phyloP scores from a whole-genome alignment of 2,797 vertebrate genomes.

The Lacerta bilineata region DNA sequence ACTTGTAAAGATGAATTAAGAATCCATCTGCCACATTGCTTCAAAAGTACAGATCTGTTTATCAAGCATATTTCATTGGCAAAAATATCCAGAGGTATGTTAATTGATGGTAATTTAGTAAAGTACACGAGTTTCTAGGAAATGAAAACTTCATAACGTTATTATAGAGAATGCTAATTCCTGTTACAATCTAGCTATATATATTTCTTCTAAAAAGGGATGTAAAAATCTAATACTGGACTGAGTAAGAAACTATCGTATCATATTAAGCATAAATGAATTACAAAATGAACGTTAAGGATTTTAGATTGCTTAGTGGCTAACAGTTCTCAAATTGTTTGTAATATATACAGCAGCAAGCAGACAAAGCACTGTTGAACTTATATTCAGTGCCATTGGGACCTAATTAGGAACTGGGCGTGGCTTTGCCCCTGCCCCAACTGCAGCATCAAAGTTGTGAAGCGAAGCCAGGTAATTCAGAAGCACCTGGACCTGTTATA shows the following conservation, averaged over 20 bases:
- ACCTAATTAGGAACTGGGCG: not conserved
- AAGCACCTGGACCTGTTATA: not conserved
- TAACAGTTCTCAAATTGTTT: constrained; percentile 48
- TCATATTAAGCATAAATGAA: constrained; percentile 28
- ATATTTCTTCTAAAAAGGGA: constrained; percentile 36
- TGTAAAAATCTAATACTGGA: constrained; percentile 57
- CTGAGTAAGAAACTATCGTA: constrained; percentile 42
- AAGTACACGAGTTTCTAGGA: constrained; percentile 47
- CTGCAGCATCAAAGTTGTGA: not conserved
- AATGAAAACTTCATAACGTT: constrained; percentile 53
- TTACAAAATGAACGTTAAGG: constrained; percentile 56
- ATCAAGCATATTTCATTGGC: constrained; percentile 58
- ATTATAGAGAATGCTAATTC: constrained; percentile 49
- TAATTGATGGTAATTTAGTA: constrained; percentile 65
- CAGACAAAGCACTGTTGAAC: constrained; percentile 38
- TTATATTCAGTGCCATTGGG: not conserved
- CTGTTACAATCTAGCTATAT: constrained; percentile 48
- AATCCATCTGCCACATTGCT: constrained; percentile 44
- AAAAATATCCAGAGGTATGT: constrained; percentile 69
- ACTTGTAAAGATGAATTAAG: constrained; percentile 52
- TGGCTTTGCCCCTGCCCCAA: not conserved
- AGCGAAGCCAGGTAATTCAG: not conserved
- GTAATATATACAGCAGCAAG: constrained; percentile 46
- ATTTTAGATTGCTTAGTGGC: constrained; percentile 34
- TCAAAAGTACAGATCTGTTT: not conserved